Percentiles rank a stretch among this genome's conserved stretches.
phyloP scores from a whole-genome alignment of 2,797 vertebrate genomes.

The Cirrhinus molitorella region DNA sequence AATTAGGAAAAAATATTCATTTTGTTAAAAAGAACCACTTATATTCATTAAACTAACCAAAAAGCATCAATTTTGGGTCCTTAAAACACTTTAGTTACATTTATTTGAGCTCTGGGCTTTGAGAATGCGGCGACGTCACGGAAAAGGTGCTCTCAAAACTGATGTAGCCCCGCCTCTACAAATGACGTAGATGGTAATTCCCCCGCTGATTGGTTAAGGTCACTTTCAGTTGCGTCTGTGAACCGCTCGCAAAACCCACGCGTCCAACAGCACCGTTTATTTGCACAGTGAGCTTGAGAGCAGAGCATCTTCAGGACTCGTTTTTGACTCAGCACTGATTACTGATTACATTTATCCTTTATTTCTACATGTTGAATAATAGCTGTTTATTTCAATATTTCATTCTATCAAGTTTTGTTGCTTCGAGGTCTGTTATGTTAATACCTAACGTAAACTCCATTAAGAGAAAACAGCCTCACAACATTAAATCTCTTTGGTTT shows the following conservation, averaged over 20 bases:
- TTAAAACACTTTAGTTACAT: not conserved
- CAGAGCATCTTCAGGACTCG: constrained; percentile 6
- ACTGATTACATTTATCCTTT: not conserved
- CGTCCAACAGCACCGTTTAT: not conserved
- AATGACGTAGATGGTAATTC: constrained; percentile 39
- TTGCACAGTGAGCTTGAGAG: not conserved
- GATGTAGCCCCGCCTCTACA: not conserved
- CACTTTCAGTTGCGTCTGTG: constrained; percentile 11
- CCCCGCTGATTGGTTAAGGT: constrained; percentile 41
- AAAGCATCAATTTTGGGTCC: not conserved
- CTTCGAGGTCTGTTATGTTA: not conserved
- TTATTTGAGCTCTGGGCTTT: not conserved
- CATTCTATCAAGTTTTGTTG: not conserved
- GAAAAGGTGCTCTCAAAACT: not conserved
- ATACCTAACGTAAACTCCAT: not conserved
- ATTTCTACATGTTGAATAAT: not conserved
- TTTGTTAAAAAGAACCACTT: not conserved
- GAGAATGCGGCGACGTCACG: constrained; percentile 7
- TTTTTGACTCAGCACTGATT: not conserved
- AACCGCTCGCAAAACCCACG: constrained; percentile 5
- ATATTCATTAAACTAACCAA: not conserved
- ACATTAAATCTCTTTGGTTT: not conserved
- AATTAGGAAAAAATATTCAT: not conserved
- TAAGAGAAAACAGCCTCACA: not conserved
- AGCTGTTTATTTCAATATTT: not conserved